Conservation (phyloP, 2,888 invertebrate species). For the Xestoiulus laeticollis region DNA sequence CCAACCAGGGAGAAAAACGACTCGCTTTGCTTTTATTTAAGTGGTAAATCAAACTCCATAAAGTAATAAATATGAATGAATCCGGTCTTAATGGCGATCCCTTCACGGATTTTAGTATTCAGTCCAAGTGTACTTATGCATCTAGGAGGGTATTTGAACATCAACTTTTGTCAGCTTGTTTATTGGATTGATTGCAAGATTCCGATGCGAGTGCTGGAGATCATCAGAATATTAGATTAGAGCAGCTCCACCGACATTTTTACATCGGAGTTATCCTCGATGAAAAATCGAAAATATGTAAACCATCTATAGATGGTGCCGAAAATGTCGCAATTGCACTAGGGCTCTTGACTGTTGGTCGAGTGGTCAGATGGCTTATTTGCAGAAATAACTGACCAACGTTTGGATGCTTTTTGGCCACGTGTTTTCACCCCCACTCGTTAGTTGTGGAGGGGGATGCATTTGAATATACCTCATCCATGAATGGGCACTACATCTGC, state of each 20-base stretch:
- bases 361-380: background rate
- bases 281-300: background rate
- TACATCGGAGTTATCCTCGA: background rate
- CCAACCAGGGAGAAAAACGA: conserved; percentile 20
- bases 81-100: conserved; percentile 1
- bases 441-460: background rate
- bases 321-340: too few relatives aligned
- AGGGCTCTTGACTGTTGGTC: background rate
- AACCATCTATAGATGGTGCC: background rate
- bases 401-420: background rate
- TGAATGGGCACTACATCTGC: conserved; percentile 23
- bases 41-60: conserved; percentile 18
- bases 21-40: conserved; percentile 24
- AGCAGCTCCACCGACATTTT: background rate
- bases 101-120: background rate
- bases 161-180: conserved; percentile 26
- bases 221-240: conserved; percentile 26
- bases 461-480: background rate
- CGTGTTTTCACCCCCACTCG: conserved; percentile 1
- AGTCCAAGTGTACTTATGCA: conserved; percentile 5
- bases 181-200: conserved; percentile 4
- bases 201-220: background rate
- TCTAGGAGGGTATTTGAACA: background rate
- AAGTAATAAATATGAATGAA: conserved; percentile 20
- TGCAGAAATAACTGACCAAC: background rate